These are phyloP conservation scores for Rutpela maculata DNA, from an alignment of 2,888 invertebrate genomes.

Conservation along the genomic window DNA sequence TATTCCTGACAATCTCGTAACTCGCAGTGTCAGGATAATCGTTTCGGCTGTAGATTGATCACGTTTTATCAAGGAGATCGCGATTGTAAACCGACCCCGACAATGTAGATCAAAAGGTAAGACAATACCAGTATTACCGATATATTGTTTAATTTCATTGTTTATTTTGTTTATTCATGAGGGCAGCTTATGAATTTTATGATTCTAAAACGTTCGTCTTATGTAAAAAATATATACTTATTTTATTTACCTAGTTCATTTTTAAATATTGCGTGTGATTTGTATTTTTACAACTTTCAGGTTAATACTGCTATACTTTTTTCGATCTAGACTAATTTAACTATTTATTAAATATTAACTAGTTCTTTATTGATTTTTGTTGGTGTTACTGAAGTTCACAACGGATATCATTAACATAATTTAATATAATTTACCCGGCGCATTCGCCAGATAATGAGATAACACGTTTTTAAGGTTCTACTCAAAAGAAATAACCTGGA, in stretches of 20 bases:
- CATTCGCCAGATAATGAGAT: not conserved
- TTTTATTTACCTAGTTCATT: not conserved
- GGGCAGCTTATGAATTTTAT: no score
- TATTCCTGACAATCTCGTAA: constrained; percentile 16
- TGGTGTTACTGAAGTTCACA: not conserved
- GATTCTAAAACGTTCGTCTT: no score
- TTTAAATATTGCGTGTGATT: not conserved
- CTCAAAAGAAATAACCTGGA: no score
- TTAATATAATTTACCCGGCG: not conserved
- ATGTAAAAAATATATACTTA: no score
- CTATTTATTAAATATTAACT: not conserved
- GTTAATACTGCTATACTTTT: no score
- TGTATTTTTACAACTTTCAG: no score
- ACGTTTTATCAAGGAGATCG: constrained; percentile 25
- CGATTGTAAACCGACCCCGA: not conserved
- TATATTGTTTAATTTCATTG: not conserved
- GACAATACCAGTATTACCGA: not conserved
- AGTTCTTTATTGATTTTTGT: not conserved
- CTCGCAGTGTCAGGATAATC: constrained; percentile 30
- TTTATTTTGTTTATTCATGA: not conserved
- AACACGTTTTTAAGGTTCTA: no score
- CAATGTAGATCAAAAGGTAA: constrained; percentile 43
- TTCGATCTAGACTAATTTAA: not conserved
- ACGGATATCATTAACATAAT: not conserved
- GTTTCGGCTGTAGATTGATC: not conserved